Conservation (phyloP, 2,888 invertebrate species). For the Odiellus spinosus region DNA sequence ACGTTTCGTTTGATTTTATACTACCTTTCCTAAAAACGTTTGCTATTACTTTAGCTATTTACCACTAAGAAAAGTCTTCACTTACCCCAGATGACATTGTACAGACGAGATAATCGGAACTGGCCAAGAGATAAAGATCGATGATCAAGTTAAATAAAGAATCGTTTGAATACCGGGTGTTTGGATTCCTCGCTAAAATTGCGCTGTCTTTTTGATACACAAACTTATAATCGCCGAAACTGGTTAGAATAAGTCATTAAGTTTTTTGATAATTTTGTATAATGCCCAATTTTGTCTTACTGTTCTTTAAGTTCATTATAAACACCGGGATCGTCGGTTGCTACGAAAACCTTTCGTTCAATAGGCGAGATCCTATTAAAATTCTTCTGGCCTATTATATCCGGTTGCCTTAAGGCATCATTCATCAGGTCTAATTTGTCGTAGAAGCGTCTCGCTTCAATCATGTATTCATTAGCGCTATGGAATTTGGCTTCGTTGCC, state of each 20-base stretch:
- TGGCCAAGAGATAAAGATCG: conserved; percentile 11
- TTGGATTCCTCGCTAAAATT: conserved; percentile 4
- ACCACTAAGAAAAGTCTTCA: too few species aligned
- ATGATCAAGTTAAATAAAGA: conserved; percentile 6
- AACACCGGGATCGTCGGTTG: conserved; percentile 15
- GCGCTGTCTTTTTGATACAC: conserved; percentile 9
- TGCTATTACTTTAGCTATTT: too few species aligned
- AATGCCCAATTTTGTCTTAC: not conserved
- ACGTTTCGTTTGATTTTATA: too few species aligned
- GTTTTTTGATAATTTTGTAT: not conserved
- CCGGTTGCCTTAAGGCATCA: not conserved
- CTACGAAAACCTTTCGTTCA: conserved; percentile 12
- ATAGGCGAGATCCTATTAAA: not conserved
- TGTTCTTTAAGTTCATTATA: not conserved
- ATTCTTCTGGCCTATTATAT: too few species aligned
- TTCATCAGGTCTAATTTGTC: conserved; percentile 5
- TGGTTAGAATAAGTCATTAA: not conserved
- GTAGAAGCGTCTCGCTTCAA: conserved; percentile 9
- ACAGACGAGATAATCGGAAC: conserved; percentile 10
- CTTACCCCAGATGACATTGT: conserved; percentile 15
- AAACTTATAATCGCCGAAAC: conserved; percentile 9
- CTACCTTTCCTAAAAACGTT: too few species aligned
- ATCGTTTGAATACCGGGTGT: conserved; percentile 10
- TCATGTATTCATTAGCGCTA: conserved; percentile 8
- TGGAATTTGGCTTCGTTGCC: conserved; percentile 10